Percentiles rank a stretch among this genome's conserved stretches.
phyloP scores from a whole-genome alignment of 2,888 invertebrate species.

The Drosophila dives region DNA sequence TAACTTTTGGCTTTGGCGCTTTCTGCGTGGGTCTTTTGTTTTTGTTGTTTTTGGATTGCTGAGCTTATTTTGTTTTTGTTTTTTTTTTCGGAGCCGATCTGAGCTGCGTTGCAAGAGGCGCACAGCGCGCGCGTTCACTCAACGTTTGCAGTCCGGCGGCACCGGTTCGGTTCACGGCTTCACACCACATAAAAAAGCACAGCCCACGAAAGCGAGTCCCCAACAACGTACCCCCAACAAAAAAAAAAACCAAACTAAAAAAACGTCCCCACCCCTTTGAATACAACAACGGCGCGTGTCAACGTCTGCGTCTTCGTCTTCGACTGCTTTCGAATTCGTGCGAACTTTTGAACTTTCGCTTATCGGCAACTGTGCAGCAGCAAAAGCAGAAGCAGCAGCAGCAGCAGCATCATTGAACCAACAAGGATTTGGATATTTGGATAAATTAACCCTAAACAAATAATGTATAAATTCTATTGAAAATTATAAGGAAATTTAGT shows the following conservation, averaged over 20 bases:
- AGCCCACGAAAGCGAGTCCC: conserved; percentile 35
- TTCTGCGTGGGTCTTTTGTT: conserved; percentile 64
- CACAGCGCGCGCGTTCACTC: conserved; percentile 83
- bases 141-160: conserved; percentile 84
- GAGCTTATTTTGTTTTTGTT: conserved; percentile 14
- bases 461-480: conserved; percentile 18
- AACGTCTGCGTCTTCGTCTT: conserved; percentile 52
- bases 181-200: conserved; percentile 24
- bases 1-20: conserved; percentile 57
- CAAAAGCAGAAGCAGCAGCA: background rate
- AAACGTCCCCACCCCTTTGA: conserved; percentile 13
- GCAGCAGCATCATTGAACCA: conserved; percentile 3
- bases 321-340: conserved; percentile 70
- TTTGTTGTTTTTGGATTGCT: conserved; percentile 15
- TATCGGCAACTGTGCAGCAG: conserved; percentile 36
- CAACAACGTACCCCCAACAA: conserved; percentile 25
- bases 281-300: conserved; percentile 66
- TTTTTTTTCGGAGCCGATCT: conserved; percentile 57
- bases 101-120: conserved; percentile 74
- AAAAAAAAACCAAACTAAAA: conserved; percentile 19
- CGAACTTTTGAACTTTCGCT: conserved; percentile 79
- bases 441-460: conserved; percentile 12
- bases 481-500: conserved; percentile 26
- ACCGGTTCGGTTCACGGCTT: conserved; percentile 83
- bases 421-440: conserved; percentile 40